Conservation (phyloP, 2,797 vertebrate species). For the Delichon dasypus region DNA sequence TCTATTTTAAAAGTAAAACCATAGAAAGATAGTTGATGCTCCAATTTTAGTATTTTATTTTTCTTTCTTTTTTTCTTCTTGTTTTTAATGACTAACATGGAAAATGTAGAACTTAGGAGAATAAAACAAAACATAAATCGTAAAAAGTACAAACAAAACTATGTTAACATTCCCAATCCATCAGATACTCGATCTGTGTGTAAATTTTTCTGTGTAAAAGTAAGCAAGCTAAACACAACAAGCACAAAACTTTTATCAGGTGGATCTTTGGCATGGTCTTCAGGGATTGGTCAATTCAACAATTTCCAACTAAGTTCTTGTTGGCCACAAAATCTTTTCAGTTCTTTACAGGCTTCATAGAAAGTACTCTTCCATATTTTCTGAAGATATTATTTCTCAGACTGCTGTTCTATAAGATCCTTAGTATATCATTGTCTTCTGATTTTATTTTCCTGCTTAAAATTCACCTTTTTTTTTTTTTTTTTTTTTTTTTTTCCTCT, state of each 20-base stretch:
- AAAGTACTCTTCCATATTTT: not conserved
- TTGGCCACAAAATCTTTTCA: not conserved
- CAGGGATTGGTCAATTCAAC: not conserved
- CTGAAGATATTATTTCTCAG: not conserved
- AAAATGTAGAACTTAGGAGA: not conserved
- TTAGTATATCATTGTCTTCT: not conserved
- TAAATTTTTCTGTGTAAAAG: not conserved
- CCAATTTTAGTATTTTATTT: not conserved
- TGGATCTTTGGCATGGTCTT: not conserved
- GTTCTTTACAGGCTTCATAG: not conserved
- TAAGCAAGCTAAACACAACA: not conserved
- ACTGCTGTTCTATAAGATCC: not conserved
- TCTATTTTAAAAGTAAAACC: not conserved
- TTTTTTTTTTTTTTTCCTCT: not conserved
- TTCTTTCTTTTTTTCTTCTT: rapidly evolving
- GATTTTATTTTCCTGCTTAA: not conserved
- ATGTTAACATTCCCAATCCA: rapidly evolving
- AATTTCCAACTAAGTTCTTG: not conserved
- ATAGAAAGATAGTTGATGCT: not conserved
- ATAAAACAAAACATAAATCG: not conserved
- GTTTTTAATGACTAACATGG: not conserved
- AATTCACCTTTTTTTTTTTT: not conserved
- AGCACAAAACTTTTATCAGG: not conserved
- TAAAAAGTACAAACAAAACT: not conserved
- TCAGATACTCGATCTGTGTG: not conserved